These are phyloP conservation scores for Cynaeus angustus DNA, from an alignment of 2,888 invertebrate genomes.

Conservation along the genomic window DNA sequence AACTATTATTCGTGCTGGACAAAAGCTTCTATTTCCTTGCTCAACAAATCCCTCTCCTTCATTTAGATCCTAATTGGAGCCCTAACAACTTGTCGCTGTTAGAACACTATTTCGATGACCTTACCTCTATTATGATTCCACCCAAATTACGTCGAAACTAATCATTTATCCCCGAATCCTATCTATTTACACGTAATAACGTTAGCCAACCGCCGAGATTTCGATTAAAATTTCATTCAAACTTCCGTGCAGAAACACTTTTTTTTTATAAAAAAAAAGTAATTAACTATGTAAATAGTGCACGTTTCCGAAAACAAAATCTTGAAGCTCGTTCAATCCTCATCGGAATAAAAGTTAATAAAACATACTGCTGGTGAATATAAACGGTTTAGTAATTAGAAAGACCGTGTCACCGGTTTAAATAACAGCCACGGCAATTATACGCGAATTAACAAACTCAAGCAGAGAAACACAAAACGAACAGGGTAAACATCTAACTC, in stretches of 20 bases:
- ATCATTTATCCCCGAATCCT: neutral
- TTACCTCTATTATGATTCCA: neutral
- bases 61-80: neutral
- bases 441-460: constrained; percentile 41
- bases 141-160: neutral
- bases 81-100: neutral
- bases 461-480: constrained; percentile 39
- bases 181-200: no score
- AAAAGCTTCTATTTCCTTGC: no score
- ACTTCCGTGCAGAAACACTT: no score
- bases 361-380: constrained; percentile 24
- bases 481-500: constrained; percentile 35
- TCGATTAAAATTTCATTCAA: no score
- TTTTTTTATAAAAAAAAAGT: no score
- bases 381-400: constrained; percentile 38
- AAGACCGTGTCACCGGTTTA: constrained; percentile 40
- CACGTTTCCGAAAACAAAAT: neutral
- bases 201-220: no score
- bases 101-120: neutral
- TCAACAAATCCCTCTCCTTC: no score
- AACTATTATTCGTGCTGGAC: no score
- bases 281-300: no score
- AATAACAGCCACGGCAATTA: constrained; percentile 41
- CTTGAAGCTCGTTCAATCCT: neutral
- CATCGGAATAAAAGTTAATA: constrained; percentile 21